Percentiles rank a stretch among this genome's conserved stretches.
These are phyloP conservation scores for Cataglyphis cursor DNA, from an alignment of 2,888 invertebrate species.

Conservation along the genomic window DNA sequence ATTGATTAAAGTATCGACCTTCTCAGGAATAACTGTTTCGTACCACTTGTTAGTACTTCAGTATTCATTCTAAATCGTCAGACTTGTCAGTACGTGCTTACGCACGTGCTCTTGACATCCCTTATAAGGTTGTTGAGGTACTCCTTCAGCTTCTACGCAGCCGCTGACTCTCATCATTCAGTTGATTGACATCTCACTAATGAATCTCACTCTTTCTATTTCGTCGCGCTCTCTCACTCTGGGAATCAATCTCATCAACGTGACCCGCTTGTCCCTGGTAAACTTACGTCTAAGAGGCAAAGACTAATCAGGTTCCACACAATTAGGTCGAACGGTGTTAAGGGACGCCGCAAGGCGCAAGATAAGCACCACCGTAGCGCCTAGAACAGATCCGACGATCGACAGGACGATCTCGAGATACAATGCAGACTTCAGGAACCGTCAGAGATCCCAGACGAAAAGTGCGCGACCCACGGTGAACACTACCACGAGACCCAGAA, in stretches of 20 bases:
- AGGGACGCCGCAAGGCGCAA: constrained; percentile 83
- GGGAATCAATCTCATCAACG: constrained; percentile 35
- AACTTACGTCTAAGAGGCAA: background rate
- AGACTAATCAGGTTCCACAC: constrained; percentile 71
- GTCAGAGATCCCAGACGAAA: constrained; percentile 61
- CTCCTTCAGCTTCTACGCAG: background rate
- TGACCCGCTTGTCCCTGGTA: constrained; percentile 32
- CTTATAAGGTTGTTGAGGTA: constrained; percentile 8
- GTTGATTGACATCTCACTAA: constrained; percentile 35
- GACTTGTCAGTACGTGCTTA: background rate
- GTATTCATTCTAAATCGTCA: constrained; percentile 4
- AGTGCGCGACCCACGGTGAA: constrained; percentile 37
- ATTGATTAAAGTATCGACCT: constrained; percentile 5
- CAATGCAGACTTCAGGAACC: constrained; percentile 61
- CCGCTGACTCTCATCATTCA: constrained; percentile 4
- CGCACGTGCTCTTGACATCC: background rate
- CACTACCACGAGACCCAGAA: constrained; percentile 77
- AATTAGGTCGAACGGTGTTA: constrained; percentile 80
- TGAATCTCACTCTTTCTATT: constrained; percentile 33
- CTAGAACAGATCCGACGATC: constrained; percentile 75
- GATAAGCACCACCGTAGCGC: constrained; percentile 84
- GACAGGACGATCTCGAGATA: constrained; percentile 66
- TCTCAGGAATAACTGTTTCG: constrained; percentile 32
- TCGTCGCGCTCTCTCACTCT: constrained; percentile 38
- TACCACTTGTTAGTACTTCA: background rate